Percentiles rank a stretch among this genome's conserved stretches.
Evolutionary conservation across 2,797 vertebrate species (phyloP).

Genomic region (Pagetopsis macropterus): DNA sequence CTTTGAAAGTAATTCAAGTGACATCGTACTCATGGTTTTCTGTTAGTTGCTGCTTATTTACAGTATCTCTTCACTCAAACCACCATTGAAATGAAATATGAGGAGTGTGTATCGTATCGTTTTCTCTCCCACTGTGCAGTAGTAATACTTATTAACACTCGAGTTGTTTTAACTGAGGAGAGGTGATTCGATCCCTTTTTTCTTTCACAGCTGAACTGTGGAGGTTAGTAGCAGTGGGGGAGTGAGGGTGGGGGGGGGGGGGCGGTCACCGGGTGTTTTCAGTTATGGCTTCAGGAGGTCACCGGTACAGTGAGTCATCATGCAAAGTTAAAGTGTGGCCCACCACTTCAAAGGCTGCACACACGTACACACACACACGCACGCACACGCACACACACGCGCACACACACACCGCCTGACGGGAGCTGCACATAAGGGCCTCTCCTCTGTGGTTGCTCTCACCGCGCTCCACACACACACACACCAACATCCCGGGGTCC

Average conservation of each 20-base stretch:
- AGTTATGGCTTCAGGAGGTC: constrained; percentile 75
- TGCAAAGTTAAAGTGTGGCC: constrained; percentile 63
- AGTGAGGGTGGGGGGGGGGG: constrained; percentile 13
- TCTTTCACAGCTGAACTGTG: constrained; percentile 25
- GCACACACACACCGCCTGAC: constrained; percentile 8
- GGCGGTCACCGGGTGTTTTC: constrained; percentile 66
- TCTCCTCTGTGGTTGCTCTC: constrained; percentile 54
- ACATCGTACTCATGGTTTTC: constrained; percentile 25
- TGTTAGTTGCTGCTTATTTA: constrained; percentile 56
- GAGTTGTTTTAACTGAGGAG: constrained; percentile 27
- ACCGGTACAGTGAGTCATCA: constrained; percentile 74
- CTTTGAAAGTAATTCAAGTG: background rate
- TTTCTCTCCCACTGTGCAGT: constrained; percentile 11
- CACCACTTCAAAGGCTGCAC: constrained; percentile 67
- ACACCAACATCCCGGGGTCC: constrained; percentile 48
- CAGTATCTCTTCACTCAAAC: constrained; percentile 45
- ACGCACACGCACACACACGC: background rate
- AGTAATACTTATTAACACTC: constrained; percentile 48
- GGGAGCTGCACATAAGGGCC: constrained; percentile 62
- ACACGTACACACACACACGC: background rate
- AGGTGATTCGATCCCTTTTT: constrained; percentile 40
- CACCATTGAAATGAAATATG: constrained; percentile 25
- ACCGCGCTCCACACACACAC: constrained; percentile 68
- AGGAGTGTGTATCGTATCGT: background rate
- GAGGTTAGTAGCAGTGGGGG: constrained; percentile 43